These are phyloP conservation scores for Aleiodes leptofemur DNA, from an alignment of 2,888 invertebrate species.

Conservation along the genomic window DNA sequence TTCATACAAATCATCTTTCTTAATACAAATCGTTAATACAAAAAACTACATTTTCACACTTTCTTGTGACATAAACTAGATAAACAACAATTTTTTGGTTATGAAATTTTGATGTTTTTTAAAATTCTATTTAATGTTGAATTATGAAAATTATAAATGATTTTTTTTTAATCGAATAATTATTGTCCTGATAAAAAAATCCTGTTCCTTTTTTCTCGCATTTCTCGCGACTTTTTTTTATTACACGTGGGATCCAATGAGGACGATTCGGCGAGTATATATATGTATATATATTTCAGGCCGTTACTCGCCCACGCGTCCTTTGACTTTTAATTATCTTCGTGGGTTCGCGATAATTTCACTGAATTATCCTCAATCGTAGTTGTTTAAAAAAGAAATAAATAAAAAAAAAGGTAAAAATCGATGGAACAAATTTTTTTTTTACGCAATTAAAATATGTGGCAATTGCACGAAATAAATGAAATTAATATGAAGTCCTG, in stretches of 20 bases:
- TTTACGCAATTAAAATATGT: neutral
- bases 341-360: constrained; percentile 44
- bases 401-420: constrained; percentile 2
- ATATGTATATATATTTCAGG: neutral
- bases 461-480: neutral
- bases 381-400: constrained; percentile 8
- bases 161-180: neutral
- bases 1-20: too few relatives aligned
- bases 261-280: neutral
- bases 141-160: too few relatives aligned
- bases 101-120: too few relatives aligned
- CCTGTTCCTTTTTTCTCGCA: neutral
- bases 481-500: constrained; percentile 41
- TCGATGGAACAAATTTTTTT: neutral
- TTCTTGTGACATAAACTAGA: too few relatives aligned
- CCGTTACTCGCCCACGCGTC: constrained; percentile 59
- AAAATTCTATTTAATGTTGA: too few relatives aligned
- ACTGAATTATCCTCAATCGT: constrained; percentile 51
- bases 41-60: too few relatives aligned
- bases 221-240: neutral
- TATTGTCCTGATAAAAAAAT: too few relatives aligned
- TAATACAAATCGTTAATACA: too few relatives aligned
- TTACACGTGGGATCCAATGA: constrained; percentile 18
- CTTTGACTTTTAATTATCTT: constrained; percentile 58
- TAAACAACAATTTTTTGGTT: too few relatives aligned